Percentiles rank a stretch among this genome's conserved stretches.
phyloP scores from a whole-genome alignment of 2,797 vertebrate genomes.

The Myripristis jacobus region DNA sequence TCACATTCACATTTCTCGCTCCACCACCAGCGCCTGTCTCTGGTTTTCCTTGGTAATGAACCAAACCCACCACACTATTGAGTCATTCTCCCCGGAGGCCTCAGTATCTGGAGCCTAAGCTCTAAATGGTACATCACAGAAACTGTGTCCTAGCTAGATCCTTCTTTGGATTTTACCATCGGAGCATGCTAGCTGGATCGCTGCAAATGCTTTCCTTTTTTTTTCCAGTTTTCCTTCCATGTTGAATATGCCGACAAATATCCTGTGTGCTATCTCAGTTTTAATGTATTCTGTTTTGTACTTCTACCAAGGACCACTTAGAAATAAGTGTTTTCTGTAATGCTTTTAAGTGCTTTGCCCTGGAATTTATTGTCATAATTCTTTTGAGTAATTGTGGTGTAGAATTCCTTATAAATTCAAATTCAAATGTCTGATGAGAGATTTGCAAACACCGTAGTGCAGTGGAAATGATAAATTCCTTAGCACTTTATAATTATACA shows the following conservation, averaged over 20 bases:
- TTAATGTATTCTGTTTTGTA: neutral
- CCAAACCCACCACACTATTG: constrained; percentile 65
- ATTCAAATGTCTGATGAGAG: constrained; percentile 12
- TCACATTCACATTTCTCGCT: constrained; percentile 26
- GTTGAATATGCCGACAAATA: constrained; percentile 21
- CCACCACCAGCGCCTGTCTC: constrained; percentile 22
- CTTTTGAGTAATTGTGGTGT: too few relatives aligned
- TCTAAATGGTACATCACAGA: constrained; percentile 53
- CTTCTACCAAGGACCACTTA: too few relatives aligned
- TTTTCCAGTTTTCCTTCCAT: constrained; percentile 35
- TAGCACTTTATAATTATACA: constrained; percentile 20
- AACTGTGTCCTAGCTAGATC: constrained; percentile 5
- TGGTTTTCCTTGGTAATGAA: constrained; percentile 55
- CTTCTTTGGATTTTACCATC: constrained; percentile 27
- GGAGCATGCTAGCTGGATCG: constrained; percentile 18
- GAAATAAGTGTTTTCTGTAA: too few relatives aligned
- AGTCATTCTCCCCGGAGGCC: constrained; percentile 68
- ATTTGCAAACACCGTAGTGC: constrained; percentile 17
- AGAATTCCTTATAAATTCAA: too few relatives aligned
- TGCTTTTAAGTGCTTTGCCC: too few relatives aligned
- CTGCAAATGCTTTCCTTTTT: constrained; percentile 22
- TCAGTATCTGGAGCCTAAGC: constrained; percentile 58
- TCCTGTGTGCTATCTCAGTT: neutral
- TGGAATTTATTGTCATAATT: too few relatives aligned
- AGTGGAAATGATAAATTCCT: constrained; percentile 16